phyloP scores from a whole-genome alignment of 2,888 invertebrate species.

The Rhimphoctona megacephalus region DNA sequence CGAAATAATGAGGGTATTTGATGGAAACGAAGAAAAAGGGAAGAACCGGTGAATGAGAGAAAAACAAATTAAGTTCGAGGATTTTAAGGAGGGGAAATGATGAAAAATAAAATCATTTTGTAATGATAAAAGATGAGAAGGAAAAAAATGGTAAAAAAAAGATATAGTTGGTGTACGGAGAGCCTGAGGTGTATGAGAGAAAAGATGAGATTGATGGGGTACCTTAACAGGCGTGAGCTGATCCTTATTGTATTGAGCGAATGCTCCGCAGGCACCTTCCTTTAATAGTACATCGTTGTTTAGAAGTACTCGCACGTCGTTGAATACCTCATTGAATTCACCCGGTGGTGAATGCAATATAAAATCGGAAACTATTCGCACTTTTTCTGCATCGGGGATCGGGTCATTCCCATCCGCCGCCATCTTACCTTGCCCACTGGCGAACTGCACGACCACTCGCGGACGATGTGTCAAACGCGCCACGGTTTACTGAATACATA shows the following conservation, averaged over 20 bases:
- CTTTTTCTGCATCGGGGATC: conserved; percentile 96
- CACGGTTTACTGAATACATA: conserved; percentile 74
- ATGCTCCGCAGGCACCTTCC: conserved; percentile 98
- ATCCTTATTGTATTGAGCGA: conserved; percentile 99
- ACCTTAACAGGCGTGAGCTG: conserved; percentile 97
- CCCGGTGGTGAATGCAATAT: conserved; percentile 99
- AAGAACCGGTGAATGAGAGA: background rate
- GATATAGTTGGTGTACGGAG: conserved; percentile 66
- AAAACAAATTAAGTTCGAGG: background rate
- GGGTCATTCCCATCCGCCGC: conserved; percentile 93
- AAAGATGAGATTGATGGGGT: conserved; percentile 71
- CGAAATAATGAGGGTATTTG: conserved; percentile 5
- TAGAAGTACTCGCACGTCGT: conserved; percentile 96
- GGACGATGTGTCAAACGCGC: conserved; percentile 81
- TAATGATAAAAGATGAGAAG: background rate
- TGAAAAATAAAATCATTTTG: background rate
- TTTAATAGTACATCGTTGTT: conserved; percentile 98
- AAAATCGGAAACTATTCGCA: conserved; percentile 99
- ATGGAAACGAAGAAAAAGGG: conserved; percentile 1
- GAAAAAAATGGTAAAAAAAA: conserved; percentile 13
- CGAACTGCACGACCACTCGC: conserved; percentile 75
- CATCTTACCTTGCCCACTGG: conserved; percentile 88
- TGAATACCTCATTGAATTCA: conserved; percentile 99
- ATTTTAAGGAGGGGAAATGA: background rate
- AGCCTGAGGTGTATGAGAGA: conserved; percentile 31